Percentiles rank a stretch among this genome's conserved stretches.
phyloP scores from a whole-genome alignment of 2,888 invertebrate species.

The Tiliacea aurago region DNA sequence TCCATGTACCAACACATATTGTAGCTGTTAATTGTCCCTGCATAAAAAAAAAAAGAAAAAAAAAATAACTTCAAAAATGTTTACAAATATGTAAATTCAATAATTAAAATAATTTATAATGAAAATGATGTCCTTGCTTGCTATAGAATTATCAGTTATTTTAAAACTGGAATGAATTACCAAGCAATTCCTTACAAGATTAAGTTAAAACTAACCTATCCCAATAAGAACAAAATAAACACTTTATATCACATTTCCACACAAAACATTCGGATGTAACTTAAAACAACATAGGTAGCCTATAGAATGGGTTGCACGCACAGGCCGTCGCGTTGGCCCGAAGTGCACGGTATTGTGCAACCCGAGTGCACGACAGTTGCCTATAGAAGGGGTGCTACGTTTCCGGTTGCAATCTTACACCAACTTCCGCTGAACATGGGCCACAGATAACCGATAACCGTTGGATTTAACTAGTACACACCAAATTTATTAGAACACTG shows the following conservation, averaged over 20 bases:
- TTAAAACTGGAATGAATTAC: neutral
- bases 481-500: constrained; percentile 30
- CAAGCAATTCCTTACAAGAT: neutral
- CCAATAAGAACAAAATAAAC: neutral
- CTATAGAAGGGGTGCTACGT: constrained; percentile 79
- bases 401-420: constrained; percentile 87
- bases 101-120: neutral
- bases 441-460: constrained; percentile 58
- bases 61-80: neutral
- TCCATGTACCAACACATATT: too few relatives aligned
- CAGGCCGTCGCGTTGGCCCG: constrained; percentile 28
- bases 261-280: neutral
- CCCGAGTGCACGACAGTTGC: constrained; percentile 69
- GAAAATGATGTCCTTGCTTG: neutral
- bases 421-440: constrained; percentile 79
- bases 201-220: neutral
- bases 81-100: neutral
- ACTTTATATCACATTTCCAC: neutral
- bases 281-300: constrained; percentile 6
- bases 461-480: constrained; percentile 46
- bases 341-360: constrained; percentile 71
- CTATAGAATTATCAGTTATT: neutral
- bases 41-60: too few relatives aligned
- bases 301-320: constrained; percentile 14
- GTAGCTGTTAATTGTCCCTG: too few relatives aligned